Evolutionary conservation across 2,797 vertebrate genomes (phyloP), one percentile per base, ranked within the genome.

Genomic region (Helicolenus hilgendorfi): DNA sequence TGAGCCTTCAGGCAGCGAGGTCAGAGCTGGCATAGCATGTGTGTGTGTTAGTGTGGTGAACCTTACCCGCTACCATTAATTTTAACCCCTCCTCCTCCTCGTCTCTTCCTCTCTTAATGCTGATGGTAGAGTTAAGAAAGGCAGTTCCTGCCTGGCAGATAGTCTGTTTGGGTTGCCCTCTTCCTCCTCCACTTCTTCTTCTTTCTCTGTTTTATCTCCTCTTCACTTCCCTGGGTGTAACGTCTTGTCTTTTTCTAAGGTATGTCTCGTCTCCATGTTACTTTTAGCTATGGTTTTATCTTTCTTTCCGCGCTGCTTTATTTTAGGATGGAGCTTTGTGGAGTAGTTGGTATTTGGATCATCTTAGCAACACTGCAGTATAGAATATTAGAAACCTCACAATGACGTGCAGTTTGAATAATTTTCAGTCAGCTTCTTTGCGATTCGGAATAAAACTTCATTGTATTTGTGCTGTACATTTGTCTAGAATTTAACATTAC

Each of bases 141-240:
- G 94, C 93, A 95, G 94, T 94, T 96, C 94, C 94, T 96, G 93
- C 87, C 92, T 94, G 92, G 88, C 81, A 83, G 86, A 87, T 80
- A 29, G 63, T 86, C 68, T 83, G 90, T 95, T 90, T 93, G 75
- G 72, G 81, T 91, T 89, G 72, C 33, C 74, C 56, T 88, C 71
- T 91, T 89, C 82, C 80, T 83, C 81, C 31, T 70, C 33, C 20
- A 41, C 78, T 78, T 65, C 76, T 76, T 36, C 53, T 69, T 77
- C 33, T 69, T 55, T 69, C 36, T 86, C 56, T 80, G 35, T 63
- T 6, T 83, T 84, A 49, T 81, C 65, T 81, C 73, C 35, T 84
- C 74, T 83, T 56, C 59, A 35, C 60, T 77, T 89, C 65, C 26
- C 53, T 29, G 33, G 24, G 36, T 88, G 36, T 69, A 62, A 78